Base-by-base conservation (phyloP, 2,797 vertebrate genomes). In the Neoniphon sammara region DNA sequence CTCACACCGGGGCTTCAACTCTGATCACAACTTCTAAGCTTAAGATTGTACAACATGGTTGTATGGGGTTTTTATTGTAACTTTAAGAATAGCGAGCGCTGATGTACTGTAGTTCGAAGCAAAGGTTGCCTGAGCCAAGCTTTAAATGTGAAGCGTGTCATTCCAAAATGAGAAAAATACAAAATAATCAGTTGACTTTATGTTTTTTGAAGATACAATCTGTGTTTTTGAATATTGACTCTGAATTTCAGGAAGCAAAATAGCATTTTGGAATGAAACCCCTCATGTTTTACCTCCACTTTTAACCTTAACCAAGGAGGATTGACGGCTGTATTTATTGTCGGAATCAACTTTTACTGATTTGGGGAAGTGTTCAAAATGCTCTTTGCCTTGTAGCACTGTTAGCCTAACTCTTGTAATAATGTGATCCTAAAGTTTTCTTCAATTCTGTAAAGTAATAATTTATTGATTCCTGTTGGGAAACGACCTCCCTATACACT, bases 361-460 rank as follows among this genome's bases (percentile, higher is more conserved):
- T 30, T 59, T 12, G 14, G 56, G 20, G 11, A 17, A n/a, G 20
- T 36, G 31, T 15, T 39, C 36, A 39, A 73, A 66, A 70, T 11
- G n/a, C 44, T 78, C 49, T 71, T 62, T 81, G 73, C 80, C 80
- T 85, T 73, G 68, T 80, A 66, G 81, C 30, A 21, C 66, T n/a
- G 44, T 79, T 61, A 18, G 58, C 11, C 34, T 36, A 52, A 67
- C 60, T 62, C 69, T 50, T 53, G 56, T 73, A 62, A 10, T 21
- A 44, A 54, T 47, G 44, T 56, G 52, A 78, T 58, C 31, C 56
- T 18, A 61, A 56, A 60, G 20, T 34, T 66, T 17, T 65, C 54
- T 66, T 49, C 18, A 12, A 36, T 47, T 14, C 46, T 47, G 4
- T 49, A 20, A 6, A n/a, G 47, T 49, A 18, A 49, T 12, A 42